A percentile compares a stretch with the other conserved stretches of the same genome.
Evolutionary conservation across 1,140 invertebrate genomes (phyloP).

Genomic region (Macrobrachium nipponense): DNA sequence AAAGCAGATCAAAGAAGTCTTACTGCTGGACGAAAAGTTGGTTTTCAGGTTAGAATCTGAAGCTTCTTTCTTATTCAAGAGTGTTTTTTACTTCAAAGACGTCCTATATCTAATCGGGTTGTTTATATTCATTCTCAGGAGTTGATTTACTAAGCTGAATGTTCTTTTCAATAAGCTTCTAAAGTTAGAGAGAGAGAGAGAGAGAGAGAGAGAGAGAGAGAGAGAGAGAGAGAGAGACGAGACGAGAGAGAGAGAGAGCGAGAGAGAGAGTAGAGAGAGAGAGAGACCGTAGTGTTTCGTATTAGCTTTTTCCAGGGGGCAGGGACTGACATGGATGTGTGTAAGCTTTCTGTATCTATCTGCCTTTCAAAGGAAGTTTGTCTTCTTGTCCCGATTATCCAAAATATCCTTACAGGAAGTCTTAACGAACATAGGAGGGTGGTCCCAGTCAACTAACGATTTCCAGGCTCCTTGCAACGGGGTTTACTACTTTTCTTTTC

Average conservation of each 20-base stretch:
- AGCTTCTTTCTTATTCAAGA: not conserved
- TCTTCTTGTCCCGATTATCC: not conserved
- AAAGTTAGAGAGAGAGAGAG: too few relatives aligned
- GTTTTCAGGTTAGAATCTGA: conserved; percentile 24
- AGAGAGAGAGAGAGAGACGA: too few relatives aligned
- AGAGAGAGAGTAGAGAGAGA: too few relatives aligned
- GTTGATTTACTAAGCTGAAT: too few relatives aligned
- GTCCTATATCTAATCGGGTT: too few relatives aligned
- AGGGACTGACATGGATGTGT: not conserved
- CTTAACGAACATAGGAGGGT: conserved; percentile 43
- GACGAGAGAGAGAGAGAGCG: too few relatives aligned
- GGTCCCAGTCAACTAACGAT: conserved; percentile 21
- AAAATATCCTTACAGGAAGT: conserved; percentile 19
- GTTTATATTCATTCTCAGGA: too few relatives aligned
- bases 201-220: too few relatives aligned
- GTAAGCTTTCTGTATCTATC: not conserved
- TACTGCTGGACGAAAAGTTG: not conserved
- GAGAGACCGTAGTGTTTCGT: too few relatives aligned
- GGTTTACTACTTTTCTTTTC: conserved; percentile 62
- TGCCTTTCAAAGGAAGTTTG: not conserved
- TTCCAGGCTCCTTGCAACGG: conserved; percentile 45
- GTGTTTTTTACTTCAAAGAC: not conserved
- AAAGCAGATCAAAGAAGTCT: not conserved
- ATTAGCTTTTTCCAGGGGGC: too few relatives aligned
- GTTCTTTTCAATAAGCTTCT: too few relatives aligned